phyloP scores from a whole-genome alignment of 35 echinoderm and acorn worm genomes.

The Nesometra sesokonis region DNA sequence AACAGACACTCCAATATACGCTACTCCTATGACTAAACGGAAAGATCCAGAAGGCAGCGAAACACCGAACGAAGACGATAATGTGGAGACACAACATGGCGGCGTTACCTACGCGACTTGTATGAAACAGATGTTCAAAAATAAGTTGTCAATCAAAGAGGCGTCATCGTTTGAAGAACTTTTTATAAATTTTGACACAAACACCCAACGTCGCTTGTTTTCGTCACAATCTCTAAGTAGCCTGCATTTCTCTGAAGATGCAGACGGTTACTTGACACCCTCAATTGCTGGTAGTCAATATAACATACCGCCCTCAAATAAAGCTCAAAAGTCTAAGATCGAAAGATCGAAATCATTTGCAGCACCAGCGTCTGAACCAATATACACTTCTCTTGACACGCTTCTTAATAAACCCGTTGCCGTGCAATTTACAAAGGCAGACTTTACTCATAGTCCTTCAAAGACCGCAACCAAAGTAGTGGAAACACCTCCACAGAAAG shows the following conservation, averaged over 20 bases:
- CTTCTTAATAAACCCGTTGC: not conserved
- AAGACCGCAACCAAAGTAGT: not conserved
- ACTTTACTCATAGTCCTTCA: not conserved
- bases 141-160: not conserved
- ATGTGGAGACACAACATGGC: not conserved
- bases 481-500: not conserved
- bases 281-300: not conserved
- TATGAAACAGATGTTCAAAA: not conserved
- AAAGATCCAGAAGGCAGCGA: not conserved
- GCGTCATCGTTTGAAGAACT: not conserved
- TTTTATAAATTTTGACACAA: not conserved
- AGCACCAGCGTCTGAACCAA: not conserved
- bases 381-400: not conserved
- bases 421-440: not conserved
- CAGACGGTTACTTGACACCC: not conserved
- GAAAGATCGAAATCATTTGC: not conserved
- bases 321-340: not conserved
- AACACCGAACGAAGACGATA: not conserved
- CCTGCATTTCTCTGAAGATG: not conserved
- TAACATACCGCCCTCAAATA: not conserved
- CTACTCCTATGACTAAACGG: not conserved
- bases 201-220: not conserved
- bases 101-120: not conserved
- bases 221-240: not conserved
- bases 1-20: not conserved